Evolutionary conservation across 2,888 invertebrate species (phyloP).

Genomic region (Brachypalpus laphriformis): DNA sequence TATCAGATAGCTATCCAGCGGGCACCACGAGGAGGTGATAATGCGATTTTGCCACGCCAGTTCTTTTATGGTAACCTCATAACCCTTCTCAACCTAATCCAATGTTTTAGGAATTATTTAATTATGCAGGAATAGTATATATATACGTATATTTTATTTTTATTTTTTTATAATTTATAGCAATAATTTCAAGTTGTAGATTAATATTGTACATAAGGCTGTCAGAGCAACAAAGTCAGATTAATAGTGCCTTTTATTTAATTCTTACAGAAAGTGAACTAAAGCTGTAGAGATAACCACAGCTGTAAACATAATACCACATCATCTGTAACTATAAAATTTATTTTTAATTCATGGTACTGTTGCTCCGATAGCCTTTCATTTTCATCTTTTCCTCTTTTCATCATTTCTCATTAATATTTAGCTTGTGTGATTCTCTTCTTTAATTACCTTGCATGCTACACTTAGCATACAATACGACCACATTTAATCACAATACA

Average conservation of each 20-base stretch:
- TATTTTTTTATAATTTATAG: background rate
- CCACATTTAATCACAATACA: conserved; percentile 12
- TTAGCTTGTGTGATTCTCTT: conserved; percentile 16
- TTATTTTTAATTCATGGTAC: conserved; percentile 39
- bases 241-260: conserved; percentile 50
- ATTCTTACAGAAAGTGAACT: conserved; percentile 60
- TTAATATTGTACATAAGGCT: conserved; percentile 7
- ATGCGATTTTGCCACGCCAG: too few species aligned
- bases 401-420: background rate
- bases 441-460: background rate
- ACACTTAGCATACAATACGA: background rate
- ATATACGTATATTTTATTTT: background rate
- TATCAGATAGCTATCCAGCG: too few species aligned
- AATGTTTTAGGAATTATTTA: too few species aligned
- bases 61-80: too few species aligned
- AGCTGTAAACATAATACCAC: conserved; percentile 33
- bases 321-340: conserved; percentile 31
- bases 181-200: background rate
- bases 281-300: conserved; percentile 48
- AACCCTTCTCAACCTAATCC: too few species aligned
- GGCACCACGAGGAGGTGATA: too few species aligned
- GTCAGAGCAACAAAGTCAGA: conserved; percentile 40
- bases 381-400: conserved; percentile 1
- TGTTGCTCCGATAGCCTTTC: conserved; percentile 53
- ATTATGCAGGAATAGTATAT: too few species aligned